These are phyloP conservation scores for Disparrhopalites patrizii DNA, from an alignment of 2,888 invertebrate genomes.

Conservation along the genomic window DNA sequence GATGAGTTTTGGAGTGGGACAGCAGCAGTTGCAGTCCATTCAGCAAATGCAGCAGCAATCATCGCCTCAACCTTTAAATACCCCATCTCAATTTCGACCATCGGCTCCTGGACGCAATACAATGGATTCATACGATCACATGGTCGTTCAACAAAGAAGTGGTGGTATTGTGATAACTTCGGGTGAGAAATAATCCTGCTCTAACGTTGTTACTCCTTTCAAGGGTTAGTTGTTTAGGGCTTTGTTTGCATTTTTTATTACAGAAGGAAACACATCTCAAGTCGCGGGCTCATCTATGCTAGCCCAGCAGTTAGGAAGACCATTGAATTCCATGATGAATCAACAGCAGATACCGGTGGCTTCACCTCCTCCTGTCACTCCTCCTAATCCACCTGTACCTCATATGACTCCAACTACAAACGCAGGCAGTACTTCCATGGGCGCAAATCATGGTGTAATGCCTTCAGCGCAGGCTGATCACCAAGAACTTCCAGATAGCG, in stretches of 20 bases:
- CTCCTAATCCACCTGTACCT: background rate
- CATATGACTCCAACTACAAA: constrained; percentile 13
- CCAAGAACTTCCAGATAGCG: constrained; percentile 62
- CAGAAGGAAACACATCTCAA: constrained; percentile 19
- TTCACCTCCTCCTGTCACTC: constrained; percentile 22
- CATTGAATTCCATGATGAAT: constrained; percentile 32
- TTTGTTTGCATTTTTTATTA: background rate
- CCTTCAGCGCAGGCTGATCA: constrained; percentile 35
- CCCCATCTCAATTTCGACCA: constrained; percentile 49
- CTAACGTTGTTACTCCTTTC: background rate
- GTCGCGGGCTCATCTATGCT: constrained; percentile 37
- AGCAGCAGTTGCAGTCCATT: constrained; percentile 39
- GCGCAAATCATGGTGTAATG: constrained; percentile 1
- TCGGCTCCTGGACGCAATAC: constrained; percentile 46
- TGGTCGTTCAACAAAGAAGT: constrained; percentile 51
- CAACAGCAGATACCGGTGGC: constrained; percentile 8
- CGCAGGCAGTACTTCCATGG: background rate
- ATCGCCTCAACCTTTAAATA: constrained; percentile 51
- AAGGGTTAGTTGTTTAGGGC: background rate
- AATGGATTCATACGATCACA: constrained; percentile 54
- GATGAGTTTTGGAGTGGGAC: constrained; percentile 26
- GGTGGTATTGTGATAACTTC: constrained; percentile 8
- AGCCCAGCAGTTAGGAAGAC: constrained; percentile 44
- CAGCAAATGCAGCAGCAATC: constrained; percentile 47
- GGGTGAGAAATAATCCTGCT: background rate